These are phyloP conservation scores for Drosophila nr. medialis DNA, from an alignment of 2,888 invertebrate genomes.

Conservation along the genomic window DNA sequence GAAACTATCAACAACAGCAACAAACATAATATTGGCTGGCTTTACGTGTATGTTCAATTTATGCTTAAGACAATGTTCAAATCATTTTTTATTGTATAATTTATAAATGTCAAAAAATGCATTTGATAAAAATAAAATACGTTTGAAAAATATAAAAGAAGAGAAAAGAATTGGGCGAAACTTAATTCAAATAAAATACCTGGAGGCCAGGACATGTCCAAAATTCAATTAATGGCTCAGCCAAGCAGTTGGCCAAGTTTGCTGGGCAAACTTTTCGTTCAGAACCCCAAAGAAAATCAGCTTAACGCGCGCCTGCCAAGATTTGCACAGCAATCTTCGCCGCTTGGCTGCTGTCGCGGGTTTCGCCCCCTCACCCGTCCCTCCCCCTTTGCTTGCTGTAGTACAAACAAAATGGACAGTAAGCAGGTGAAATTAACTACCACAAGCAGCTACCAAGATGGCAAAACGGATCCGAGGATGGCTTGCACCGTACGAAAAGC, in stretches of 20 bases:
- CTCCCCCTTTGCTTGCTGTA: not conserved
- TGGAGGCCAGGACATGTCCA: slow-evolving; percentile 33
- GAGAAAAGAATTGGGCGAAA: not conserved
- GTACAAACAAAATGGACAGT: slow-evolving; percentile 60
- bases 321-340: slow-evolving; percentile 68
- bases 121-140: slow-evolving; percentile 44
- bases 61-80: slow-evolving; percentile 42
- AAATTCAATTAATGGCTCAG: slow-evolving; percentile 65
- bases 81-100: slow-evolving; percentile 36
- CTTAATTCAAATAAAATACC: slow-evolving; percentile 17
- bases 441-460: slow-evolving; percentile 28
- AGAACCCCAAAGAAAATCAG: slow-evolving; percentile 58
- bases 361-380: slow-evolving; percentile 27
- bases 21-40: slow-evolving; percentile 15
- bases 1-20: slow-evolving; percentile 22
- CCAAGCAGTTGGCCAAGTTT: slow-evolving; percentile 42
- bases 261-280: slow-evolving; percentile 32
- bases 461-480: slow-evolving; percentile 5
- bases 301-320: slow-evolving; percentile 64
- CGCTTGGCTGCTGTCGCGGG: slow-evolving; percentile 64
- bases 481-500: slow-evolving; percentile 51
- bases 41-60: slow-evolving; percentile 40
- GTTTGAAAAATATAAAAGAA: slow-evolving; percentile 17
- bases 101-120: slow-evolving; percentile 48
- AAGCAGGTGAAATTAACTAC: slow-evolving; percentile 77